Base-by-base conservation (phyloP, 2,113 vertebrate species). In the Larimichthys crocea region DNA sequence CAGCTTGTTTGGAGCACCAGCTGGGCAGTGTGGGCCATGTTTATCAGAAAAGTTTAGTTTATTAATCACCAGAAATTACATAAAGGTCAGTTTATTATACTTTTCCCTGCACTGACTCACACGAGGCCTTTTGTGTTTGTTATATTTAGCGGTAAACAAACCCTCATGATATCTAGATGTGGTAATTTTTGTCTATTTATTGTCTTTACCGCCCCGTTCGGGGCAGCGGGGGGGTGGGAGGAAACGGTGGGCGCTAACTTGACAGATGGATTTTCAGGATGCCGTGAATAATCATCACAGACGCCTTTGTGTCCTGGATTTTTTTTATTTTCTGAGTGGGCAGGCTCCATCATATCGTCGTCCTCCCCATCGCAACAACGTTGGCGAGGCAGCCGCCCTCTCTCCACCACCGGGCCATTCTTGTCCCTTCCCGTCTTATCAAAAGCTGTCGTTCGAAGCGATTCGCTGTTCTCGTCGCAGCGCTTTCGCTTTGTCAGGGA, bases 201-300 rank as follows among this genome's bases (percentile, higher is more conserved):
- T 69, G 78, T 62, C 42, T 59, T 66, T 6, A 0, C 52, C 44
- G 3, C 78, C 78, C 35, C 15, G 26, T 61, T 78, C 56, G 5
- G 44, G 71, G 75, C 80, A 81, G 77, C 67, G 7, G 73, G 53
- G 20, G 74, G 40, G 77, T 64, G 7, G 73, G 53, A n/a, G 74
- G 40, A 62, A 16, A 16, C 31, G 46, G 77, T 81, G 85, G 91
- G 88, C 49, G 71, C 50, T 79, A 35, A 61, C 82, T 82, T 86
- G 90, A 90, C 85, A 90, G 86, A 91, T 90, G 82, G 83, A 87
- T 91, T 85, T 89, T 88, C 59, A 31, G 60, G 50, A 74, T 59
- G 62, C 68, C 14, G 44, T 76, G 76, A 81, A 80, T 76, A 79
- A 88, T 86, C 74, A 50, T 61, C 65, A 15, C 82, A 52, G 80